Evolutionary conservation across 2,113 vertebrate species (phyloP).

Genomic region (Toxotes chatareus): DNA sequence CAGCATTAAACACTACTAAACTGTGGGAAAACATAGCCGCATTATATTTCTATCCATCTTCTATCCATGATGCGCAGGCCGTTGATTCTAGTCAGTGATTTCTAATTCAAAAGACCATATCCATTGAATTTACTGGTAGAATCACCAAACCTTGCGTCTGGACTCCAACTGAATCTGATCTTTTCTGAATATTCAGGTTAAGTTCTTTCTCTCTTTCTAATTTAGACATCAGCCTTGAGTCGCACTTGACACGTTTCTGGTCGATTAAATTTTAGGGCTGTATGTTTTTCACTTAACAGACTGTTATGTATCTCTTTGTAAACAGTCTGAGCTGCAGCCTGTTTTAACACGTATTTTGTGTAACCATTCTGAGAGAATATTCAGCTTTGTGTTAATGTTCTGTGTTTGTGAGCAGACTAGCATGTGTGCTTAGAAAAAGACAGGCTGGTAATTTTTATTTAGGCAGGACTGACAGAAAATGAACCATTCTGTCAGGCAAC

Average conservation of each 20-base stretch:
- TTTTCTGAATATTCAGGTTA: not conserved
- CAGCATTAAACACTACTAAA: not conserved
- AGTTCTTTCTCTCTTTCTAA: conserved; percentile 12
- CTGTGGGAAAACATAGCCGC: not conserved
- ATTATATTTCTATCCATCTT: not conserved
- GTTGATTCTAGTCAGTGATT: not conserved
- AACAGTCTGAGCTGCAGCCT: not conserved
- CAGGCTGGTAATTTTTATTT: not conserved
- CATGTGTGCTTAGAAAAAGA: conserved; percentile 10
- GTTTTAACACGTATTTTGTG: conserved; percentile 4
- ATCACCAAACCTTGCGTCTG: not conserved
- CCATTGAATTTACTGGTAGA: not conserved
- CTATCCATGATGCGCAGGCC: not conserved
- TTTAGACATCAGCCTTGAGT: conserved; percentile 2
- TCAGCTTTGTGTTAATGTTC: not conserved
- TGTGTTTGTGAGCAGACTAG: not conserved
- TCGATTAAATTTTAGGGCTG: not conserved
- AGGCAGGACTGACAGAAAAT: not conserved
- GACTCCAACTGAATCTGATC: not conserved
- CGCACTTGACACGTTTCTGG: not conserved
- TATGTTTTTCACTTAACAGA: conserved; percentile 22
- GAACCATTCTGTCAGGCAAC: not conserved
- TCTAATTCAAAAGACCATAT: not conserved
- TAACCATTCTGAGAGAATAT: conserved; percentile 4
- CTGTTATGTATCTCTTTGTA: conserved; percentile 1